A percentile compares a stretch with the other conserved stretches of the same genome.
phyloP scores from a whole-genome alignment of 92 coral and sea anemone genomes.

The Bergia sp. region DNA sequence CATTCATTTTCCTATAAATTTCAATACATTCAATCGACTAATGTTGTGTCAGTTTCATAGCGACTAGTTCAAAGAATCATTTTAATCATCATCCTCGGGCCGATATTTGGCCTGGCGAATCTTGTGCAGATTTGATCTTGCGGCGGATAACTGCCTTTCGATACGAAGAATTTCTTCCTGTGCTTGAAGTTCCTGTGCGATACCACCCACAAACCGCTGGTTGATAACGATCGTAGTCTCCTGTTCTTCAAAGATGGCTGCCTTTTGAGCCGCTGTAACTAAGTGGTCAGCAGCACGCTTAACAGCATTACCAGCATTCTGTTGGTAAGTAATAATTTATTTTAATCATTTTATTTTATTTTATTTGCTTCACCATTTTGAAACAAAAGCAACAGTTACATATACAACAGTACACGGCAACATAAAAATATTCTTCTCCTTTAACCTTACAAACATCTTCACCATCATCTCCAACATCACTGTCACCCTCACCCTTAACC shows the following conservation, averaged over 20 bases:
- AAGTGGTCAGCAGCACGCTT: conserved; percentile 96
- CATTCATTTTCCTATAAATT: neutral
- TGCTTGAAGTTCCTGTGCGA: conserved; percentile 96
- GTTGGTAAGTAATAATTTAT: neutral
- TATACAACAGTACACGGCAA: neutral
- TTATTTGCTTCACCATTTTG: no score
- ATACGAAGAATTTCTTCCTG: conserved; percentile 93
- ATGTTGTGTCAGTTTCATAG: neutral
- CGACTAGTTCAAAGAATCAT: neutral
- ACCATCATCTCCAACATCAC: neutral
- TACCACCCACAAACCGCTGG: conserved; percentile 98
- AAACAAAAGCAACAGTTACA: no score
- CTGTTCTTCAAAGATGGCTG: conserved; percentile 98
- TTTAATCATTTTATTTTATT: no score
- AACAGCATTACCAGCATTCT: conserved; percentile 98
- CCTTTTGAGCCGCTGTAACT: conserved; percentile 95
- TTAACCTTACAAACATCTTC: neutral
- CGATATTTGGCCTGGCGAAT: conserved; percentile 93
- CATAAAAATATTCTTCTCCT: neutral
- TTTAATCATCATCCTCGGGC: conserved; percentile 83
- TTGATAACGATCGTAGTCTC: conserved; percentile 94
- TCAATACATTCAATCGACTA: neutral
- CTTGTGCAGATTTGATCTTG: conserved; percentile 80
- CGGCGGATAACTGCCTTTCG: conserved; percentile 88
- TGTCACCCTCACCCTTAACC: neutral